These are phyloP conservation scores for Elymnias hypermnestra DNA, from an alignment of 1,140 invertebrate genomes.

Conservation along the genomic window DNA sequence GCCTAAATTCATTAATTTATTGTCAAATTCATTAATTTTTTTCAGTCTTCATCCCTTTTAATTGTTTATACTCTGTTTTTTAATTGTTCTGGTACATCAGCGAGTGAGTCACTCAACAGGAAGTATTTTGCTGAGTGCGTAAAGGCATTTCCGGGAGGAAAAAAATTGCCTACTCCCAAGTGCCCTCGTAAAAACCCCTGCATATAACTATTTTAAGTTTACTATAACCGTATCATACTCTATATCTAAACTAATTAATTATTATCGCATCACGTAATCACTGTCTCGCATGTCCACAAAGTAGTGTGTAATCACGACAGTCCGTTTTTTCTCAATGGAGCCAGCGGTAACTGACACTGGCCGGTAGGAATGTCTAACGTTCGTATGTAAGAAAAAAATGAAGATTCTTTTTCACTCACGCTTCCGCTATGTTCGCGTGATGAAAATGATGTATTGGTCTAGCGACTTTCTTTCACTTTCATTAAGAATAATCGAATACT, in stretches of 20 bases:
- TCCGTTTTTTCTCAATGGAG: constrained; percentile 38
- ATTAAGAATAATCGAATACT: constrained; percentile 42
- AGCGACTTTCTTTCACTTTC: constrained; percentile 66
- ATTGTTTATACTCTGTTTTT: too few relatives aligned
- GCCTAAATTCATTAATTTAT: too few relatives aligned
- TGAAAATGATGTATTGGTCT: constrained; percentile 68
- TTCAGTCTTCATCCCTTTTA: too few relatives aligned
- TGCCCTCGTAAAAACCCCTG: too few relatives aligned
- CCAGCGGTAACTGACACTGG: constrained; percentile 61
- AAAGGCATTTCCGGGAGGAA: too few relatives aligned
- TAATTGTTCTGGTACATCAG: too few relatives aligned
- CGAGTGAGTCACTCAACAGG: too few relatives aligned
- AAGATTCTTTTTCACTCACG: constrained; percentile 60
- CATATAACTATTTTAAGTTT: too few relatives aligned
- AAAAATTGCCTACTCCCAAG: too few relatives aligned
- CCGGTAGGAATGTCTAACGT: constrained; percentile 49
- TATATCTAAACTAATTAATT: constrained; percentile 15
- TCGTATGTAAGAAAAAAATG: constrained; percentile 53
- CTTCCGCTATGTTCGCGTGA: constrained; percentile 66
- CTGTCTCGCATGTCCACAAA: constrained; percentile 34
- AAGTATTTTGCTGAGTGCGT: too few relatives aligned
- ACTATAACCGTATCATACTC: constrained; percentile 3
- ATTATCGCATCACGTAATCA: constrained; percentile 21
- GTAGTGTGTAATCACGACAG: constrained; percentile 36
- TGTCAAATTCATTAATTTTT: too few relatives aligned